phyloP scores from a whole-genome alignment of 2,797 vertebrate genomes.

The Clarias laeviceps region DNA sequence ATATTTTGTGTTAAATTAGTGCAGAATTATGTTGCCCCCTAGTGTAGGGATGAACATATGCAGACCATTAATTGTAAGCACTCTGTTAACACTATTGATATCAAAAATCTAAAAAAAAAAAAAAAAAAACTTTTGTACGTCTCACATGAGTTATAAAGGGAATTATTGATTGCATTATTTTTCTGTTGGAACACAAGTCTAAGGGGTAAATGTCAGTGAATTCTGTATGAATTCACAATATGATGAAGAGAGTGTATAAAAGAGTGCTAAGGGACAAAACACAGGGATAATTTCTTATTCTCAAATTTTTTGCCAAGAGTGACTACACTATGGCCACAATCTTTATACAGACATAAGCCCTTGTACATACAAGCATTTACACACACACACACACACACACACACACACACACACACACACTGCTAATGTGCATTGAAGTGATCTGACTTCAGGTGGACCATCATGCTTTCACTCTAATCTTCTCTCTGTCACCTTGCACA shows the following conservation, averaged over 20 bases:
- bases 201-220: constrained; percentile 18
- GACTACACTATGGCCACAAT: background rate
- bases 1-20: constrained; percentile 8
- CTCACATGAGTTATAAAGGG: constrained; percentile 10
- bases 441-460: constrained; percentile 40
- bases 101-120: background rate
- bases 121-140: background rate
- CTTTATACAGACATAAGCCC: background rate
- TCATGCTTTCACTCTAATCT: constrained; percentile 15
- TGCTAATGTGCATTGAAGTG: too few relatives aligned
- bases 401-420: constrained; percentile 5
- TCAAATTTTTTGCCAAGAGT: background rate
- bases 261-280: constrained; percentile 11
- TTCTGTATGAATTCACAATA: constrained; percentile 15
- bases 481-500: background rate
- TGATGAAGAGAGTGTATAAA: constrained; percentile 11
- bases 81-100: background rate
- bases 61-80: background rate
- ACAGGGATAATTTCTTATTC: background rate
- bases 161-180: constrained; percentile 22
- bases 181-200: constrained; percentile 6
- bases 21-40: constrained; percentile 72
- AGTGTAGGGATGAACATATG: constrained; percentile 56
- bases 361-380: background rate
- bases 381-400: background rate